Conservation (phyloP, 2,797 vertebrate species). For the Novumbra hubbsi region DNA sequence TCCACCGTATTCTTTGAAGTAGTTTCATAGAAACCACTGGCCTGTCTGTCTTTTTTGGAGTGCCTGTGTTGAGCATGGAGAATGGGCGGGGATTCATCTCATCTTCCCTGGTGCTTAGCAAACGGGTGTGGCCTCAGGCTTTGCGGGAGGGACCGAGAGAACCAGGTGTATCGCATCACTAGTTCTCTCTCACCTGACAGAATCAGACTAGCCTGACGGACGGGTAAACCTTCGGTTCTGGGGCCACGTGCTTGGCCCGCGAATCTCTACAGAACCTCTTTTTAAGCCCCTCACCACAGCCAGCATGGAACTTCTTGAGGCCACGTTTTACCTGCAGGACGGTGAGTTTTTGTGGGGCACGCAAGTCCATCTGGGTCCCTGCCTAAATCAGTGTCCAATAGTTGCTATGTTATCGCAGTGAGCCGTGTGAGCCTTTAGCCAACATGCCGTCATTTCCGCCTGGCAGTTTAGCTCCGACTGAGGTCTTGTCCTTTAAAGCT, state of each 20-base stretch:
- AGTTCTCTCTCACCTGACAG: constrained; percentile 61
- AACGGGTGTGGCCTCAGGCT: constrained; percentile 1
- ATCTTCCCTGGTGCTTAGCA: constrained; percentile 24
- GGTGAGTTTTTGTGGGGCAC: constrained; percentile 39
- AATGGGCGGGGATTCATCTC: constrained; percentile 40
- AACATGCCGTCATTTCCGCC: constrained; percentile 23
- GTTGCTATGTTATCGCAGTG: constrained; percentile 55
- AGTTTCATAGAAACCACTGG: not conserved
- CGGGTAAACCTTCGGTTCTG: not conserved
- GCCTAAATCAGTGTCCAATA: constrained; percentile 36
- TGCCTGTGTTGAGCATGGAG: not conserved
- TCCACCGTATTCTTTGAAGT: not conserved
- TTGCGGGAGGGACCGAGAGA: constrained; percentile 32
- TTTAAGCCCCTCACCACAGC: constrained; percentile 15
- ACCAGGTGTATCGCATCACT: constrained; percentile 61
- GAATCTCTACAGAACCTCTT: constrained; percentile 29
- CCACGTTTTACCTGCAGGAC: constrained; percentile 48
- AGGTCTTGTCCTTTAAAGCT: constrained; percentile 36
- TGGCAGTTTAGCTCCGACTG: constrained; percentile 37
- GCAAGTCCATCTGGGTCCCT: constrained; percentile 38
- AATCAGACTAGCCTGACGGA: constrained; percentile 56
- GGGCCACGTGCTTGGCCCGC: not conserved
- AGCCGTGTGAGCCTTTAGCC: constrained; percentile 51
- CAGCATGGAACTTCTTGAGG: constrained; percentile 37
- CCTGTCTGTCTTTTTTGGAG: not conserved